Evolutionary conservation across 1,140 invertebrate species (phyloP).

Genomic region (Eciton burchellii): DNA sequence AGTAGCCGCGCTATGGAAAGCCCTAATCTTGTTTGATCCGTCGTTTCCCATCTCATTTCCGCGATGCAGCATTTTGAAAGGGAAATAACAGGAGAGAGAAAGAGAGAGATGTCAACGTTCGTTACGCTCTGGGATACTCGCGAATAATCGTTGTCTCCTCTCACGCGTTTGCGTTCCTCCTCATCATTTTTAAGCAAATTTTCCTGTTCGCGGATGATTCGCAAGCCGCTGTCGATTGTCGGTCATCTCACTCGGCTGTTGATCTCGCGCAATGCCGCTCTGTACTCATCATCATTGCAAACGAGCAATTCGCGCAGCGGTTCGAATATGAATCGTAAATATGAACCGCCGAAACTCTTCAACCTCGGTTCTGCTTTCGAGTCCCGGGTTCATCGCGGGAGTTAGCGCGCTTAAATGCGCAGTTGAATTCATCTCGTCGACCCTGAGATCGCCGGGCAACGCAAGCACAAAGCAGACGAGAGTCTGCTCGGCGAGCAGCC

Average conservation of each 20-base stretch:
- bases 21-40: conserved; percentile 20
- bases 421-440: conserved; percentile 21
- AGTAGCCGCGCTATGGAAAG: conserved; percentile 17
- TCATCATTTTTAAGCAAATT: background rate
- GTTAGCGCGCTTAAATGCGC: background rate
- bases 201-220: background rate
- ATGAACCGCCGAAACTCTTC: background rate
- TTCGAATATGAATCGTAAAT: background rate
- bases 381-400: background rate
- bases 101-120: background rate
- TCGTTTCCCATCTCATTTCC: conserved; percentile 31
- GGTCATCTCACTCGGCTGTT: background rate
- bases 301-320: background rate
- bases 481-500: background rate
- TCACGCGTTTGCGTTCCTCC: background rate
- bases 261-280: background rate
- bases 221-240: background rate
- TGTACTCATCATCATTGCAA: background rate
- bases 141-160: background rate
- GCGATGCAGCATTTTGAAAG: background rate
- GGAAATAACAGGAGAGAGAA: background rate
- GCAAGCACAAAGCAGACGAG: background rate
- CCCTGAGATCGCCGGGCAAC: background rate
- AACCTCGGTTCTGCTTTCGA: conserved; percentile 3
- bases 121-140: background rate